Base-by-base conservation (phyloP, 2,797 vertebrate genomes). In the Parotocinclus haroldoi region DNA sequence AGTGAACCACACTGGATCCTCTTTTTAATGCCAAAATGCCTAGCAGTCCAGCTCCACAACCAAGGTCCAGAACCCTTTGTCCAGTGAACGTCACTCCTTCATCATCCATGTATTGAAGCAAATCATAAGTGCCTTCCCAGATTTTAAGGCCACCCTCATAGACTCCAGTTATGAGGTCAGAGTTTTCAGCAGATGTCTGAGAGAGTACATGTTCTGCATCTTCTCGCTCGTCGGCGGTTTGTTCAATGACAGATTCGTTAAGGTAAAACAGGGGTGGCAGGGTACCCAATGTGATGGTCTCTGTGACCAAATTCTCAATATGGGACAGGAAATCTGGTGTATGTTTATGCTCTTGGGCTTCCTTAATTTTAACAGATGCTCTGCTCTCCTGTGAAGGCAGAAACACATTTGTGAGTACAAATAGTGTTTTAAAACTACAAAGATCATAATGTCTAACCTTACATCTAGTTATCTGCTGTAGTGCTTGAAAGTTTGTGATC, bases 61-160 rank as follows among this genome's bases (percentile, higher is more conserved):
- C 97, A 65, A 99, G 88, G 81, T 99, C 96, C 79, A 99, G 18
- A 7, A 98, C 92, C 0, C 69, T 77, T 82, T 92, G 95, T 13
- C 87, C 86, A 45, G 80, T 51, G 71, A 98, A 94, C 0, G 82
- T 83, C 75, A 91, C 83, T 11, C 83, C 80, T 8, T 91, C 82
- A 66, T 86, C 85, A 0, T 89, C 87, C 38, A 96, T 71, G 79
- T 93, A 92, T 66, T 87, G 83, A 14, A 98, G 68, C 9, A 99
- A 91, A 79, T 99, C 96, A 42, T 95, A 95, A 0, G 96, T 99
- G 83, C 97, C 96, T 80, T 99, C 95, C 97, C 96, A 99, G 78
- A 98, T 93, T 85, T 95, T 96, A 78, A 98, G 86, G n/a, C 97
- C 97, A 56, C 96, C 97, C 84, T 99, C 96, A 0, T 99, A 99